Evolutionary conservation across 92 coral and sea anemone genomes (phyloP), one percentile per base, ranked within the genome.

Genomic region (Epizoanthus scotinus): DNA sequence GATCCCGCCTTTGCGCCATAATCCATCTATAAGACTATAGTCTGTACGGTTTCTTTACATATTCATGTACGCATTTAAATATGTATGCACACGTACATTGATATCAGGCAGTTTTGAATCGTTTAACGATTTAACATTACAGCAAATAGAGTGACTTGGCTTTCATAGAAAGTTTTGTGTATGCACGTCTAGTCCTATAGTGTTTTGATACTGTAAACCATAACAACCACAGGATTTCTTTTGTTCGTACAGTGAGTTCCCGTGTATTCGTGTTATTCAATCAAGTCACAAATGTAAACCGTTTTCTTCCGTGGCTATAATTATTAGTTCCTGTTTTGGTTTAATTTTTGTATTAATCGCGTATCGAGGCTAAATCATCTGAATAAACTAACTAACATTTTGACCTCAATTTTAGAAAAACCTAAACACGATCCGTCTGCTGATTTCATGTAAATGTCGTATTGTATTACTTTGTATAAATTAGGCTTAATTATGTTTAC

Each of bases 1-100:
- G 58, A 57, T 5, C 67, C 34, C 15, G 9, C 81, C 28, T 57
- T 74, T 74, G 67, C 68, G 81, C 81, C 55, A 38, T 21, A 58
- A 34, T 59, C 68, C 61, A 0, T 74, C 21, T 34, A 34, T 19
- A 19, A n/a, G n/a, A n/a, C n/a, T n/a, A n/a, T n/a, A n/a, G n/a
- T n/a, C n/a, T n/a, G n/a, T n/a, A n/a, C n/a, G n/a, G 52, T 19
- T 28, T 42, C 31, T 18, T 70, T 70, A n/a, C 57, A 70, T 70
- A 70, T 70, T 44, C 18, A 44, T 70, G 13, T 19, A 44, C 58
- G 24, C 18, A 47, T 42, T 44, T 70, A 44, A 44, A 8, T 40
- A 20, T 40, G 49, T n/a, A 70, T 31, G 34, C 22, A 21, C 8
- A 28, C 13, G 44, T 2, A 13, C 3, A 70, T 47, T 42, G 58